Base-by-base conservation (phyloP, 2,888 invertebrate genomes). In the Periphyllus acericola region DNA sequence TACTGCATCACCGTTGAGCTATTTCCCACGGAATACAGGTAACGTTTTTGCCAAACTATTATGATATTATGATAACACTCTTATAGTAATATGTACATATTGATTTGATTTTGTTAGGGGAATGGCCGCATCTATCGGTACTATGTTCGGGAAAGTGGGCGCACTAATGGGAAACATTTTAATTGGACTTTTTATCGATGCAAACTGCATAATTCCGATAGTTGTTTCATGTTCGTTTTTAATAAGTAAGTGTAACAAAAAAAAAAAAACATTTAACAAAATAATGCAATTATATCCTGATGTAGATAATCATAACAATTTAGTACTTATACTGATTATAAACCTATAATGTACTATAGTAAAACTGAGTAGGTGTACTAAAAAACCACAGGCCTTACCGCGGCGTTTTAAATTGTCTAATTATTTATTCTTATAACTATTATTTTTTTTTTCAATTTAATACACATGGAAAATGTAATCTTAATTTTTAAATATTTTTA, bases 21-120 rank as follows among this genome's bases (percentile, higher is more conserved):
- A 90, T 96, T 96, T 92, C 96, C 96, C 90, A 96, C 96, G 89
- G 95, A 96, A 92, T 93, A 96, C 91, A 95, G 96, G 96, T 95
- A 92, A 91, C 91, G 85, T 29, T 29, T 68, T 8, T 19, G 55
- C 55, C 55, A 21, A 46, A 55, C 21, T 21, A 55, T 55, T 21
- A 21, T n/a, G n/a, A n/a, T n/a, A n/a, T n/a, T n/a, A n/a, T n/a
- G n/a, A n/a, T n/a, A n/a, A n/a, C n/a, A n/a, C n/a, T n/a, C n/a
- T n/a, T n/a, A 66, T 66, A 66, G n/a, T 32, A 11, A 11, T 29
- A 32, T 32, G n/a, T 29, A 14, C 14, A 32, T 11, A 21, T 6
- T n/a, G 21, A 8, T 66, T 8, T 66, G n/a, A 29, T 29, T 32
- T 68, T 14, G n/a, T n/a, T 34, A 79, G 79, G 9, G 79, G 79